Base-by-base conservation (phyloP, 2,888 invertebrate species). In the Xylocampa areola region DNA sequence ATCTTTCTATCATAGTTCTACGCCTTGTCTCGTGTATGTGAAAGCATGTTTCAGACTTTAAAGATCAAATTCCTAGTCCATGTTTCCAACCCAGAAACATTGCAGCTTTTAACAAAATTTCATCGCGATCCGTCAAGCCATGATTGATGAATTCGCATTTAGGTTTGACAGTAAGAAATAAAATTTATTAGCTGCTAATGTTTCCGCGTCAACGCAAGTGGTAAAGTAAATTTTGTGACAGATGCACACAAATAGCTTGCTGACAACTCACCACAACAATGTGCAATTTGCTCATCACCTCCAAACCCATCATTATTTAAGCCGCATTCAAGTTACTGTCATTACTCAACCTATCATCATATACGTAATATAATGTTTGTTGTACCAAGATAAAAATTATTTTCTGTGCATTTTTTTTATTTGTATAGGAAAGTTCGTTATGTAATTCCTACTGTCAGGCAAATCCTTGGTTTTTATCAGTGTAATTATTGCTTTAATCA, bases 151-250 rank as follows among this genome's bases (percentile, higher is more conserved):
- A 3, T 14, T 29, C 19, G n/a, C 23, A 16, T 41, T 36, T 13
- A 23, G 21, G 21, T 57, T 32, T 13, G 44, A 30, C 37, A 37
- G 37, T 11, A 17, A 21, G 37, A 32, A 19, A 44, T 44, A 23
- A 65, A 63, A 54, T 63, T 63, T 27, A 58, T 65, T 32, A 61
- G 19, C 35, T 40, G 49, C 40, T 66, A 66, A 47, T 10, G 60
- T 66, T 30, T 19, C 14, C 16, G 6, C 23, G 27, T 29, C 39
- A 35, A 33, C 32, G 32, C 8, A 32, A 21, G 13, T 30, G 4
- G 29, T 16, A 14, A n/a, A 36, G 33, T 27, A 17, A 27, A 43
- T 40, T 44, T 44, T 39, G 41, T 33, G 19, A 61, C 21, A 17
- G 39, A 66, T 59, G 10, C 16, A 32, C 19, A 44, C 52, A 50